A percentile compares a stretch with the other conserved stretches of the same genome.
These are phyloP conservation scores for Aix galericulata DNA, from an alignment of 2,113 vertebrate genomes.

Conservation along the genomic window DNA sequence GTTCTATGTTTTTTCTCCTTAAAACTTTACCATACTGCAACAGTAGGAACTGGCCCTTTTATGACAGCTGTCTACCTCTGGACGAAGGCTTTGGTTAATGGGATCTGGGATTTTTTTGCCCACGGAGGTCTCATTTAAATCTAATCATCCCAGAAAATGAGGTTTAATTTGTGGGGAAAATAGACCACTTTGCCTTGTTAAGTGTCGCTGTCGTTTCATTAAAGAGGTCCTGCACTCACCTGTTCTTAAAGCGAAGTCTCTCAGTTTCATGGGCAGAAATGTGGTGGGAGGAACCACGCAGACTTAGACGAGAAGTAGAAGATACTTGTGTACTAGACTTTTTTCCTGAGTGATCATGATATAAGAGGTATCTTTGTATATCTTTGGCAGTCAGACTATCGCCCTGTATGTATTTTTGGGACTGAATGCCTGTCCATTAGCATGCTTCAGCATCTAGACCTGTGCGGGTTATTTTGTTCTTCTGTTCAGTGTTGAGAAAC, in stretches of 20 bases:
- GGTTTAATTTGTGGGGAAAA: conserved; percentile 15
- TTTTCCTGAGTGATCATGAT: neutral
- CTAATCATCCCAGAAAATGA: conserved; percentile 20
- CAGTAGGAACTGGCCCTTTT: neutral
- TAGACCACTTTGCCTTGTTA: neutral
- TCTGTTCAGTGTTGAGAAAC: neutral
- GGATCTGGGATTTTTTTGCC: neutral
- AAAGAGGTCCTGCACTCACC: neutral
- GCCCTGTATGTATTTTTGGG: neutral
- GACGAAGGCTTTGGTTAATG: conserved; percentile 20
- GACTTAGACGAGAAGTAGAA: neutral
- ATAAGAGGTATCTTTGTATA: neutral
- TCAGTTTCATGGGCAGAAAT: neutral
- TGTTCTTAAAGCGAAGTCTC: neutral
- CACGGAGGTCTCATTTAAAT: conserved; percentile 1
- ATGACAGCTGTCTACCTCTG: neutral
- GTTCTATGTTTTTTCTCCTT: neutral
- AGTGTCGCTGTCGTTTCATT: neutral
- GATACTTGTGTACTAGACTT: neutral
- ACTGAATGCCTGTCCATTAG: neutral
- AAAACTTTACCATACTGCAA: neutral
- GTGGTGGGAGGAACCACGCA: neutral
- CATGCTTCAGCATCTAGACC: neutral
- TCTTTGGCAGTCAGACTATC: neutral
- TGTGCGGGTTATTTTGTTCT: neutral